phyloP scores from a whole-genome alignment of 2,797 vertebrate species.

The Sebastes itinus region DNA sequence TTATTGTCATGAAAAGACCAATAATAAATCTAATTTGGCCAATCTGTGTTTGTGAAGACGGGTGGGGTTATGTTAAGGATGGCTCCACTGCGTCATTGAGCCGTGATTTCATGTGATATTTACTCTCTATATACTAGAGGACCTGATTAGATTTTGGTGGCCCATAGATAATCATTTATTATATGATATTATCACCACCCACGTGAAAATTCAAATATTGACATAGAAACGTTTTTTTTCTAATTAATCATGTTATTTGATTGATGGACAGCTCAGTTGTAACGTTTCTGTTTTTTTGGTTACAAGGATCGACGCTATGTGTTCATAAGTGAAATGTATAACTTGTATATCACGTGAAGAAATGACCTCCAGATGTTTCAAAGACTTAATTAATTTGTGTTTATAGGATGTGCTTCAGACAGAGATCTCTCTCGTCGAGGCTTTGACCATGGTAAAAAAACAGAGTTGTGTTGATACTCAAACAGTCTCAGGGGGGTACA shows the following conservation, averaged over 20 bases:
- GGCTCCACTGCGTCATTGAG: too few species aligned
- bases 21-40: too few species aligned
- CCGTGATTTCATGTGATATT: too few species aligned
- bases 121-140: background rate
- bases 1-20: too few species aligned
- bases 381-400: conserved; percentile 29
- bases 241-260: background rate
- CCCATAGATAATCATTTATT: background rate
- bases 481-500: background rate
- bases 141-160: background rate
- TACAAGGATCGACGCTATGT: background rate
- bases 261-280: background rate
- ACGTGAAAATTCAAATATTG: background rate
- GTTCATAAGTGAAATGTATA: background rate
- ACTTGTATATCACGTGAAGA: background rate
- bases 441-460: conserved; percentile 74
- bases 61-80: too few species aligned
- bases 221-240: background rate
- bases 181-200: background rate
- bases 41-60: too few species aligned
- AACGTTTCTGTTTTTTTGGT: background rate
- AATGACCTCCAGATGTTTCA: conserved; percentile 4
- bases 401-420: conserved; percentile 71
- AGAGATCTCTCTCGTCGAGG: conserved; percentile 71
- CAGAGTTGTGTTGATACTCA: background rate